Percentiles rank a stretch among this genome's conserved stretches.
These are phyloP conservation scores for Phalanger gymnotis DNA, from an alignment of 2,797 vertebrate genomes.

Conservation along the genomic window DNA sequence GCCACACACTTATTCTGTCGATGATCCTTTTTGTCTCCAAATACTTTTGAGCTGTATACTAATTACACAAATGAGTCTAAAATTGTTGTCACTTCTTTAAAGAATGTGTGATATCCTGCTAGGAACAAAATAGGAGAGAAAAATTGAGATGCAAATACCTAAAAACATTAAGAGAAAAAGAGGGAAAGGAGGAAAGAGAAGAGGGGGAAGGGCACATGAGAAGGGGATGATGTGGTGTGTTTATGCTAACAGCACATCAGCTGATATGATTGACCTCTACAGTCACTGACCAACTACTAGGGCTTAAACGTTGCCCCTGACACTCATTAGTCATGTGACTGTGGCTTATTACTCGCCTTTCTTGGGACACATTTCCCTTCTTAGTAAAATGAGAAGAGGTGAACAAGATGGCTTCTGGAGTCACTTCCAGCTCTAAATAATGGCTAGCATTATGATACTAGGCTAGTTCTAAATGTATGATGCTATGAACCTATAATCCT, in stretches of 20 bases:
- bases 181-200: background rate
- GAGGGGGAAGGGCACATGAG: background rate
- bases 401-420: background rate
- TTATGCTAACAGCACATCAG: background rate
- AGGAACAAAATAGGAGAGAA: background rate
- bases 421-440: background rate
- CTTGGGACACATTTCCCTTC: background rate
- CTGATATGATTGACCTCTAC: background rate
- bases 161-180: background rate
- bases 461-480: background rate
- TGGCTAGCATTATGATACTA: background rate
- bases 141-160: background rate
- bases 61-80: conserved; percentile 70
- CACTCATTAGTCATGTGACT: background rate
- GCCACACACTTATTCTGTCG: background rate
- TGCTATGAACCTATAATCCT: background rate
- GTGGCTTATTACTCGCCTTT: background rate
- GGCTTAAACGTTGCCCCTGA: background rate
- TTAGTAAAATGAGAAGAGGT: background rate
- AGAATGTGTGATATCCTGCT: conserved; percentile 61
- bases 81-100: conserved; percentile 54
- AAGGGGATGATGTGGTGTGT: background rate
- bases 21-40: conserved; percentile 25
- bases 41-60: conserved; percentile 62
- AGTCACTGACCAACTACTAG: background rate